Evolutionary conservation across 2,797 vertebrate genomes (phyloP), one percentile per base, ranked within the genome.

Genomic region (Hafferia zeledoni): DNA sequence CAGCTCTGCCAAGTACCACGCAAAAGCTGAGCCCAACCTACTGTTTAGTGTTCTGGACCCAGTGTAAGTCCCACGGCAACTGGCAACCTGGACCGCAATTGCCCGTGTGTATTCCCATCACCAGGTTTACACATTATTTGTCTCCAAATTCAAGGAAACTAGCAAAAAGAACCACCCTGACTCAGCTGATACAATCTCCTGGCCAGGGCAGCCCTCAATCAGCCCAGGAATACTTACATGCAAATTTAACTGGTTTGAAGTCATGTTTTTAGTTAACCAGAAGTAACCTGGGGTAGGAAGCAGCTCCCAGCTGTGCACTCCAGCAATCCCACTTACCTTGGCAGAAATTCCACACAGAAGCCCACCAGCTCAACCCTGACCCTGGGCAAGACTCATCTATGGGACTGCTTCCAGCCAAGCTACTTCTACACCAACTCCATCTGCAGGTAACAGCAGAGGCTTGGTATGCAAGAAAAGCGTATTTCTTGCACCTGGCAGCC

Each of bases 351-450:
- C 64, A 53, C 1, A 4, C 5, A 77, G 25, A 56, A 82, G 47
- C n/a, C 17, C 65, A 63, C 8, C 20, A 77, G 33, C 49, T 18
- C 52, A 64, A 31, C 5, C 10, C 18, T 20, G 6, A 27, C 12
- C 25, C 24, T 50, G 24, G 10, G 10, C 12, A 86, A 75, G 22
- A 33, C 49, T 39, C 4, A 9, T 0, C 0, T 4, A 46, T 0
- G 2, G 22, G 2, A 30, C 9, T 3, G 0, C 41, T 46, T 82
- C 19, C 55, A 82, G 50, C 9, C 0, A 2, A 78, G 31, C 20
- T 64, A 75, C 56, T 69, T 18, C 50, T 50, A 69, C 35, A 31
- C 17, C 16, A 75, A 35, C 5, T 9, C 19, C 1, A 22, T 8
- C 31, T 52, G 28, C 20, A 81, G 17, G 14, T 30, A 2, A 2